A percentile compares a stretch with the other conserved stretches of the same genome.
phyloP scores from a whole-genome alignment of 2,797 vertebrate species.

The Galago senegalensis region DNA sequence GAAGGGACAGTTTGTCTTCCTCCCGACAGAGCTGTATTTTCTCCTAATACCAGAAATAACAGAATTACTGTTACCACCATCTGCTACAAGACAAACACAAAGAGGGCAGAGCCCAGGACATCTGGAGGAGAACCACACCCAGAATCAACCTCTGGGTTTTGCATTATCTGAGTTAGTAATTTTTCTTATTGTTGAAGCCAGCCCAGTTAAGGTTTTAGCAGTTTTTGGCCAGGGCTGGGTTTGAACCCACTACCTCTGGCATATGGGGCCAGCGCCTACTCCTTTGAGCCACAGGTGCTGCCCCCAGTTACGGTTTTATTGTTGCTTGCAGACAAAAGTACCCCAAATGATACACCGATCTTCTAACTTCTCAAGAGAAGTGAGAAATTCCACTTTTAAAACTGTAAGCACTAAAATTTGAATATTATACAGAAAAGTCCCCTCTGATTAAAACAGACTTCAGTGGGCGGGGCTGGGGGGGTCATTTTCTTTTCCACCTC shows the following conservation, averaged over 20 bases:
- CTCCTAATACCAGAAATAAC: neutral
- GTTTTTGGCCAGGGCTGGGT: no score
- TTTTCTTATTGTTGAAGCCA: neutral
- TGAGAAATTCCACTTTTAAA: neutral
- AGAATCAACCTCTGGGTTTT: neutral
- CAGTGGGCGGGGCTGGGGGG: neutral
- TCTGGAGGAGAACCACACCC: neutral
- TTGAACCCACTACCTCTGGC: no score
- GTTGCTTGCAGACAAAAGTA: neutral
- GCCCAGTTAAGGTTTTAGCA: neutral
- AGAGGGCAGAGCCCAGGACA: neutral
- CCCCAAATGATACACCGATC: neutral
- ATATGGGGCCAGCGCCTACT: no score
- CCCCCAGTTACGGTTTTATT: neutral
- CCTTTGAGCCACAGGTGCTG: no score
- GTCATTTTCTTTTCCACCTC: neutral
- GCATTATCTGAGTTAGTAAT: neutral
- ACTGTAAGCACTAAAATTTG: neutral
- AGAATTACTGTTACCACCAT: no score
- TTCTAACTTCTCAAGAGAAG: slow-evolving; percentile 18
- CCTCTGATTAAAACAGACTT: neutral
- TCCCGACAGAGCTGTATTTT: neutral
- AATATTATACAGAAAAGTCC: neutral
- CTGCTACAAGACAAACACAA: neutral
- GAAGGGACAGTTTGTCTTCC: neutral